Conservation (phyloP, 2,113 vertebrate species). For the Lasiurus cinereus region DNA sequence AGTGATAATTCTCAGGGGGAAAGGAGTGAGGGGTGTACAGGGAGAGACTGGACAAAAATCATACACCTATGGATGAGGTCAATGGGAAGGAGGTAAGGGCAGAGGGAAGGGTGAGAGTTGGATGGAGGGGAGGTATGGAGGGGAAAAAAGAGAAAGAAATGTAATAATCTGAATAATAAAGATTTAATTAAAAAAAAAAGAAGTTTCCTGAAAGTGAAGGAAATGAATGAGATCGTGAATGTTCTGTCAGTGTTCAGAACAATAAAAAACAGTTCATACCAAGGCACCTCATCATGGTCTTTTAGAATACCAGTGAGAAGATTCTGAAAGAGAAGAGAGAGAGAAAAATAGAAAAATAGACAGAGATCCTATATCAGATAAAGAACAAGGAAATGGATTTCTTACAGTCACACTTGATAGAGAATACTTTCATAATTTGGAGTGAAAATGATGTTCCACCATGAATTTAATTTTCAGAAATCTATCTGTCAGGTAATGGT, state of each 20-base stretch:
- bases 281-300: background rate
- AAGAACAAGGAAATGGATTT: background rate
- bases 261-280: background rate
- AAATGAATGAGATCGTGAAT: background rate
- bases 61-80: too few species aligned
- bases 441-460: conserved; percentile 1
- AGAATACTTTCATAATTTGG: conserved; percentile 29
- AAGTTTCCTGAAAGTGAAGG: background rate
- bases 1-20: too few species aligned
- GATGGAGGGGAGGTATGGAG: too few species aligned
- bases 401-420: background rate
- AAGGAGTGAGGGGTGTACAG: too few species aligned
- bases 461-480: conserved; percentile 36
- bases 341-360: background rate
- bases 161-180: too few species aligned
- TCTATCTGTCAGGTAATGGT: background rate
- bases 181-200: too few species aligned
- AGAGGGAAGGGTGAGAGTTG: too few species aligned
- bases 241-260: background rate
- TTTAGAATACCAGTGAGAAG: background rate
- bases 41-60: too few species aligned
- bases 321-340: background rate
- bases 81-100: too few species aligned
- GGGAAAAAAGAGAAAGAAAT: too few species aligned
- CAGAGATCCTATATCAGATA: background rate